These are phyloP conservation scores for Cyphomyrus plagiostoma DNA, from an alignment of 2,113 vertebrate species.

Conservation along the genomic window DNA sequence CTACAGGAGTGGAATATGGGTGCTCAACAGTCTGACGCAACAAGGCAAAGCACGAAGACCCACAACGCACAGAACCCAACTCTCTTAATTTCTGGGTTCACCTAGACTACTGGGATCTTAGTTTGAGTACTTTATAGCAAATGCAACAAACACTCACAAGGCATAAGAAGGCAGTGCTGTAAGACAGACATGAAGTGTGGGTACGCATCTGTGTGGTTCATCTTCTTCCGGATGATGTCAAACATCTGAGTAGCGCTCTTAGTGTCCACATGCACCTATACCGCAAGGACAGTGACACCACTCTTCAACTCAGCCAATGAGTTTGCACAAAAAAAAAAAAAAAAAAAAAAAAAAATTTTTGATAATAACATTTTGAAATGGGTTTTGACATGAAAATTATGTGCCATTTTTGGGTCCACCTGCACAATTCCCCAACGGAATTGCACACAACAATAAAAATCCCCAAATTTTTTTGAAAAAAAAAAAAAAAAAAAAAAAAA, in stretches of 20 bases:
- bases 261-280: constrained; percentile 90
- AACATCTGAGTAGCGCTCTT: constrained; percentile 97
- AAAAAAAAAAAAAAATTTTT: neutral
- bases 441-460: no score
- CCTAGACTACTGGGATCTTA: neutral
- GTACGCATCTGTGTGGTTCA: constrained; percentile 91
- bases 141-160: constrained; percentile 72
- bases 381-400: no score
- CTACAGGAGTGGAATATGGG: constrained; percentile 48
- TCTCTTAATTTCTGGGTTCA: neutral
- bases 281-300: neutral
- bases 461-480: no score
- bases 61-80: neutral
- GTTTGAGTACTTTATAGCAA: neutral
- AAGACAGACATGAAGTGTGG: constrained; percentile 98
- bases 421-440: no score
- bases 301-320: neutral
- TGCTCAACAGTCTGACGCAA: neutral
- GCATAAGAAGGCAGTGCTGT: constrained; percentile 98
- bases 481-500: neutral
- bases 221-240: constrained; percentile 88
- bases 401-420: no score
- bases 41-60: neutral
- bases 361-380: no score
- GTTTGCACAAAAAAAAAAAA: neutral